Base-by-base conservation (phyloP, 2,888 invertebrate genomes). In the Neoaliturus tenellus region DNA sequence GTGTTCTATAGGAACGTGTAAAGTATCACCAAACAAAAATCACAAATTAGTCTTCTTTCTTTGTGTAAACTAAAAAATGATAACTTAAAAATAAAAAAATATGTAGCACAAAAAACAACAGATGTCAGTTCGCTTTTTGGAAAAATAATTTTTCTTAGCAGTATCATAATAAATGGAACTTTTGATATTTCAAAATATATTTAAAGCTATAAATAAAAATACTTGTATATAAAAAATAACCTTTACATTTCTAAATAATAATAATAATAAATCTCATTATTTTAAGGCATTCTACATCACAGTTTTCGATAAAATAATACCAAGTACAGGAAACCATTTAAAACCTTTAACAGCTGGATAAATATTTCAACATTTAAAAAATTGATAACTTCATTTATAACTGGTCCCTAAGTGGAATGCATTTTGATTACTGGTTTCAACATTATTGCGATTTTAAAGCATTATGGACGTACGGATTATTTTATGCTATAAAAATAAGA, bases 221-320 rank as follows among this genome's bases (percentile, higher is more conserved):
- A 2, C 44, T 8, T 35, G 10, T 4, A 35, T 44, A 17, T 4
- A 44, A 44, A 4, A 44, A 35, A 10, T 62, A 25, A 62, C 14
- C 28, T 31, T 62, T 28, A 62, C 14, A 62, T 31, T 31, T 28
- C 62, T 62, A 14, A 62, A n/a, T n/a, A n/a, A n/a, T n/a, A 31
- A 51, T 23, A 48, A 48, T 35, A 28, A 62, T 31, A 12, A 28
- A 62, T 62, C 55, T 62, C 12, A 23, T 20, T n/a, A n/a, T n/a
- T n/a, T 6, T 62, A 62, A 62, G 62, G 62, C 62, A 62, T 28
- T 62, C 28, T 62, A 62, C 62, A 62, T 62, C 62, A 62, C 62
- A 62, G 62, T 14, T 62, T 62, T 62, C n/a, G 20, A 62, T 62
- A 62, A 62, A 28, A 62, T n/a, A n/a, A 23, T 23, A 28, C 31